Percentiles rank a stretch among this genome's conserved stretches.
Conservation (phyloP, 2,888 invertebrate species). For the Aphidius colemani region DNA sequence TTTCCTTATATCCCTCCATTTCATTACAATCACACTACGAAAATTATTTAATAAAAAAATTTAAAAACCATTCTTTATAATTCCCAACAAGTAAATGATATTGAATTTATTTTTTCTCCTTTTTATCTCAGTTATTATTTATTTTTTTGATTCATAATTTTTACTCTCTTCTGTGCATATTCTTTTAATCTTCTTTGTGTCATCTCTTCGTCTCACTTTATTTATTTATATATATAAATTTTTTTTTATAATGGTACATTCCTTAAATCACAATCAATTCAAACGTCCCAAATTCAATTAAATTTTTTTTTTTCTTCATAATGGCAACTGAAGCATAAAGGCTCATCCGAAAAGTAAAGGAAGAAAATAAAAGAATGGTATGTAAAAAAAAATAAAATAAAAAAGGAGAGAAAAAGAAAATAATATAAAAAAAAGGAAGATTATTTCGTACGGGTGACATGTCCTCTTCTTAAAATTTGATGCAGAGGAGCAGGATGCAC, state of each 20-base stretch:
- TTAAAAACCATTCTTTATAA: too few species aligned
- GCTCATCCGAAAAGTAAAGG: constrained; percentile 6
- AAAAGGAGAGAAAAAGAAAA: too few species aligned
- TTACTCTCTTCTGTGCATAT: not conserved
- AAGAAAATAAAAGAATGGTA: not conserved
- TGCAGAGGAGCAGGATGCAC: constrained; percentile 40
- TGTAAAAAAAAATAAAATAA: too few species aligned
- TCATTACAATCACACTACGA: too few species aligned
- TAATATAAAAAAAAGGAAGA: not conserved
- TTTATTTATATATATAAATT: not conserved
- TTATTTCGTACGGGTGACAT: constrained; percentile 28
- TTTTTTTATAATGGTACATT: too few species aligned
- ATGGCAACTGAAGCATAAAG: constrained; percentile 23
- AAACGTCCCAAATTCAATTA: constrained; percentile 22
- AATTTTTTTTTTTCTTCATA: constrained; percentile 18
- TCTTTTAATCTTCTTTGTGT: too few species aligned
- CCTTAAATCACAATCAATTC: constrained; percentile 4
- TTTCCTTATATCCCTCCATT: too few species aligned
- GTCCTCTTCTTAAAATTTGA: constrained; percentile 36
- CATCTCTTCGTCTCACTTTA: too few species aligned
- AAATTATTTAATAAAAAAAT: too few species aligned
- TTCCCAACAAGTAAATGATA: too few species aligned
- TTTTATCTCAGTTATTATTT: too few species aligned
- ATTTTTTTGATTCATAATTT: not conserved
- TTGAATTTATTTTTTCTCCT: too few species aligned